These are phyloP conservation scores for Crossocerus cetratus DNA, from an alignment of 2,888 invertebrate species.

Conservation along the genomic window DNA sequence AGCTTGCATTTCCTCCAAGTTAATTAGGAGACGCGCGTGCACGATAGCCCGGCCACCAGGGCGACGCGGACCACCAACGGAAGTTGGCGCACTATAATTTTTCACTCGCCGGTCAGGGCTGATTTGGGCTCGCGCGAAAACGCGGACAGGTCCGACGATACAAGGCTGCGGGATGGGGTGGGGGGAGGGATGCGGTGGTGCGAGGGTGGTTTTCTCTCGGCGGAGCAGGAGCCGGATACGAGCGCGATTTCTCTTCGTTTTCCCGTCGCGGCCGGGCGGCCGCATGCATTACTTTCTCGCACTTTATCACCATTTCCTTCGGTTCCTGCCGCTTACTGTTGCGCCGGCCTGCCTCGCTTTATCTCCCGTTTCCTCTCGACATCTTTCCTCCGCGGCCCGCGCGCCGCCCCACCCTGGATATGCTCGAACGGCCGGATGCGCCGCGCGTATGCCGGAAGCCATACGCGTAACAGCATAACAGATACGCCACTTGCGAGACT, in stretches of 20 bases:
- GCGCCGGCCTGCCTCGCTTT: conserved; percentile 38
- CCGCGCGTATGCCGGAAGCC: not conserved
- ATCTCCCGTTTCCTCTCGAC: conserved; percentile 31
- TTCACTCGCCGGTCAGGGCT: not conserved
- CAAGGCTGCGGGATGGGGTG: not conserved
- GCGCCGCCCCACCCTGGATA: not conserved
- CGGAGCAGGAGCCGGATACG: conserved; percentile 24
- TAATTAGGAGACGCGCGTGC: conserved; percentile 1
- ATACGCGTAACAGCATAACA: not conserved
- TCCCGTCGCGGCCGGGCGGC: conserved; percentile 38
- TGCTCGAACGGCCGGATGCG: conserved; percentile 4
- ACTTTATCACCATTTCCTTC: conserved; percentile 66
- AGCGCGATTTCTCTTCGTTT: conserved; percentile 67
- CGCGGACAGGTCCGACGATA: not conserved
- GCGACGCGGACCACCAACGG: not conserved
- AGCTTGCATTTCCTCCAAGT: not conserved
- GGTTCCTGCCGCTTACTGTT: conserved; percentile 29
- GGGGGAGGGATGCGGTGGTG: not conserved
- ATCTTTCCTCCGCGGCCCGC: conserved; percentile 10
- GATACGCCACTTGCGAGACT: not conserved
- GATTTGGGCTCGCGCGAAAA: not conserved
- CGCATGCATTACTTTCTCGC: conserved; percentile 62
- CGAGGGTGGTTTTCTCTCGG: not conserved
- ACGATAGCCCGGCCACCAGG: not conserved
- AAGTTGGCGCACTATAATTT: not conserved